Base-by-base conservation (phyloP, 2,888 invertebrate species). In the Lithophane semibrunnea region DNA sequence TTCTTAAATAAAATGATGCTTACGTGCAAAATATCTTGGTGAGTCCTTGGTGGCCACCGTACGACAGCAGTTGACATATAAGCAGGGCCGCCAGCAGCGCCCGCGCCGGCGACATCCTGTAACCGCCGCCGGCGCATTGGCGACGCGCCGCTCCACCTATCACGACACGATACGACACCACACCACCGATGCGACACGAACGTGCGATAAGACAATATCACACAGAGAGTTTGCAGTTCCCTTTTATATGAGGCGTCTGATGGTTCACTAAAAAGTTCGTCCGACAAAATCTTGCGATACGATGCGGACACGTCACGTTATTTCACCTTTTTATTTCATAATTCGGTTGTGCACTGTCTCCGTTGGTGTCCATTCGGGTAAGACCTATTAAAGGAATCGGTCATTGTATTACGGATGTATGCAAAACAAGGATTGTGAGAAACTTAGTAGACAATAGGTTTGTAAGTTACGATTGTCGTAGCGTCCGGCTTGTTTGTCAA, bases 1-100 rank as follows among this genome's bases (percentile, higher is more conserved):
- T 52, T 52, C 29, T 13, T 54, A 56, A n/a, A 37, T 63, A 24
- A 29, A 67, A 60, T 12, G 44, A 75, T 76, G 77, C 95, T 96
- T 96, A 96, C 96, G 95, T 96, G 94, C 94, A 96, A 86, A 96
- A 96, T 94, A 96, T 95, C 94, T 96, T 96, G 95, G 96, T 96
- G 94, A 96, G 96, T 93, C 96, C 96, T 93, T 96, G 96, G 94
- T 96, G 96, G 93, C 96, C 96, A 93, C 96, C 96, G 95, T 96
- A 96, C 82, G 96, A 95, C 86, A 96, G 94, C 92, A 96, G 94
- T 92, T 96, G 96, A 90, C 94, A 96, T 83, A 96, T 92, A 88
- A 96, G 95, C 88, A 96, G 94, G 88, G 91, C 93, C 93, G 96
- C 96, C 89, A 96, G 95, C 93, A 96, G 92, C 94, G 96, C 96